Percentiles rank a stretch among this genome's conserved stretches.
phyloP scores from a whole-genome alignment of 2,888 invertebrate genomes.

The Agrilus mali region DNA sequence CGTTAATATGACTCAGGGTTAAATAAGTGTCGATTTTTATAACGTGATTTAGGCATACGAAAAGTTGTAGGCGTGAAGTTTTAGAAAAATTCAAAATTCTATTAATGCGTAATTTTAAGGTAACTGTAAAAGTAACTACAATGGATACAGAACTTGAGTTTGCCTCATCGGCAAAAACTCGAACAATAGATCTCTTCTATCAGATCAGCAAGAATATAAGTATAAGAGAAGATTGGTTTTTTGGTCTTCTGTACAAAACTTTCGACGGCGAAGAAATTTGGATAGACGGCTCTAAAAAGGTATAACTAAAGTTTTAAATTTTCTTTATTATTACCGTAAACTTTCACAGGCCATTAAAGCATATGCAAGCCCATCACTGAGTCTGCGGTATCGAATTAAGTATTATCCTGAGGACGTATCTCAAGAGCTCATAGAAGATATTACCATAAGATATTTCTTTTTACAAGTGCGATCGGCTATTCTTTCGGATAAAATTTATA shows the following conservation, averaged over 20 bases:
- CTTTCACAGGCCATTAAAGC: conserved; percentile 20
- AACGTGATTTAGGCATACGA: no score
- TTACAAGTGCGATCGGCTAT: conserved; percentile 91
- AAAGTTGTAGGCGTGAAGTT: no score
- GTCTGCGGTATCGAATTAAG: conserved; percentile 64
- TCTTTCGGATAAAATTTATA: conserved; percentile 94
- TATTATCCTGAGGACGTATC: conserved; percentile 99
- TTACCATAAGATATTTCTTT: conserved; percentile 88
- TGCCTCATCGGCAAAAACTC: conserved; percentile 22
- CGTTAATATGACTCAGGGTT: no score
- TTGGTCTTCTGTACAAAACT: conserved; percentile 26
- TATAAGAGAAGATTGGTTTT: conserved; percentile 30
- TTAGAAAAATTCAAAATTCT: no score
- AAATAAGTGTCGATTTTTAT: no score
- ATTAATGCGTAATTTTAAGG: conserved; percentile 3
- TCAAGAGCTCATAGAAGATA: conserved; percentile 96
- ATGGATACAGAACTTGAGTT: conserved; percentile 27
- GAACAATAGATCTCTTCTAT: conserved; percentile 22
- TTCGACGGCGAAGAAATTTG: conserved; percentile 23
- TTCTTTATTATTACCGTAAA: conserved; percentile 12
- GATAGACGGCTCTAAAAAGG: conserved; percentile 31
- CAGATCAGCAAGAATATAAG: conserved; percentile 27
- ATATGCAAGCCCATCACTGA: conserved; percentile 11
- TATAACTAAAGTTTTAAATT: conserved; percentile 7
- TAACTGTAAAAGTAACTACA: conserved; percentile 22